These are phyloP conservation scores for Drosophila villosipedis DNA, from an alignment of 2,888 invertebrate genomes.

Conservation along the genomic window DNA sequence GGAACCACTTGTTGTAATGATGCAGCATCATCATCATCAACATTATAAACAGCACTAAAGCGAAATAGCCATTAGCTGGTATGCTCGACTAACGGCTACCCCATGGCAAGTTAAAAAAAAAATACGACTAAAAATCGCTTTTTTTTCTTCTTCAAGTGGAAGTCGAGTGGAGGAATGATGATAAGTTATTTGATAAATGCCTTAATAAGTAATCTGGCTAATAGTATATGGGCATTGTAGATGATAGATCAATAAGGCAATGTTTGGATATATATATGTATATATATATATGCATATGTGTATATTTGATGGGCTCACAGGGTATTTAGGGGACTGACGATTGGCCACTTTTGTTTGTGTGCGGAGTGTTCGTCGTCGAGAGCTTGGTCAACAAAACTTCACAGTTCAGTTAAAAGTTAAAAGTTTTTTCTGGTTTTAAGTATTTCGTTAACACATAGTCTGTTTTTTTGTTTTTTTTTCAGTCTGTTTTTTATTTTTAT, in stretches of 20 bases:
- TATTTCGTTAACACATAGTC: conserved; percentile 13
- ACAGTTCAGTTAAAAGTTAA: conserved; percentile 31
- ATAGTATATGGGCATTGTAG: neutral
- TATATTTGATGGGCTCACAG: neutral
- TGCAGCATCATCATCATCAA: conserved; percentile 31
- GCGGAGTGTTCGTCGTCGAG: conserved; percentile 10
- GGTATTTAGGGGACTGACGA: neutral
- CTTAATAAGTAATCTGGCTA: neutral
- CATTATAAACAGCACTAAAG: conserved; percentile 2
- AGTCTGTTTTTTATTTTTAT: neutral
- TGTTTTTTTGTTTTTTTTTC: neutral
- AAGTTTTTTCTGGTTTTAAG: neutral
- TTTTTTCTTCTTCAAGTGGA: neutral
- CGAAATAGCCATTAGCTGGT: neutral
- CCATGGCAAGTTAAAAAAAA: neutral
- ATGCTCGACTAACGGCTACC: neutral
- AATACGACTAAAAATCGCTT: neutral
- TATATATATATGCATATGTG: neutral
- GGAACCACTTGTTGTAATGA: conserved; percentile 51
- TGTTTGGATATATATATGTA: neutral
- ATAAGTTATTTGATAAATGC: neutral
- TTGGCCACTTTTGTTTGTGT: conserved; percentile 3
- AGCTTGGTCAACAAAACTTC: conserved; percentile 50
- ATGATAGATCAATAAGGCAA: neutral
- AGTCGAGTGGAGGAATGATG: neutral